Conservation (phyloP, 2,797 vertebrate genomes). For the Intellagama lesueurii region DNA sequence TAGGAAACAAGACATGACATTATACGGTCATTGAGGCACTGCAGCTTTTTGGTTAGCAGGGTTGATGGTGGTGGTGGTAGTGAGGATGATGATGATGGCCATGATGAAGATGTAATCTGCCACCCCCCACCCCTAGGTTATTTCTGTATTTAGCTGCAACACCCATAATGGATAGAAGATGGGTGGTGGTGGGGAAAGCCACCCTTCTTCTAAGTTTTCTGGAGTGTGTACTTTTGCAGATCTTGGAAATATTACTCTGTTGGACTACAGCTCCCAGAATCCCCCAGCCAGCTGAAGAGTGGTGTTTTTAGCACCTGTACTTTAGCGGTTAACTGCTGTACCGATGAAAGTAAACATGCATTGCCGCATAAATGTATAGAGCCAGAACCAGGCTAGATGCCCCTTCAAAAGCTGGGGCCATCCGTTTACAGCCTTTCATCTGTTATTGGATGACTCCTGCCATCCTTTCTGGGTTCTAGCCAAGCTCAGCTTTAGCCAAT, state of each 20-base stretch:
- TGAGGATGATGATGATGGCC: too few species aligned
- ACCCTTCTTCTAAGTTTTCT: not conserved
- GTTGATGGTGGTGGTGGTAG: too few species aligned
- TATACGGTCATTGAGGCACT: not conserved
- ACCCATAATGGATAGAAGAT: not conserved
- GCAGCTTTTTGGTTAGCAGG: too few species aligned
- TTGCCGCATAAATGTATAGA: not conserved
- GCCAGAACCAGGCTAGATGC: not conserved
- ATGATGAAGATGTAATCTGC: too few species aligned
- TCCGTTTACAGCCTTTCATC: not conserved
- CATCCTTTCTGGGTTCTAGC: not conserved
- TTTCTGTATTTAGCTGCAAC: not conserved
- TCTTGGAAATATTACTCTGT: too few species aligned
- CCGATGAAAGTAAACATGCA: not conserved
- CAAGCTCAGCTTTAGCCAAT: not conserved
- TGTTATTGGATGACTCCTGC: not conserved
- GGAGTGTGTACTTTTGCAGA: not conserved
- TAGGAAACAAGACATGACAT: not conserved
- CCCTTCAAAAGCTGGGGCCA: not conserved
- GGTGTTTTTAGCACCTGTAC: too few species aligned
- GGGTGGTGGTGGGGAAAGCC: not conserved
- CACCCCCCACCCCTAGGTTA: not conserved
- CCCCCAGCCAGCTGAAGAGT: too few species aligned
- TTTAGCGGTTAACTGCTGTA: not conserved
- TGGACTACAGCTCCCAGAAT: not conserved